Percentiles rank a stretch among this genome's conserved stretches.
Conservation (phyloP, 2,888 invertebrate species). For the Antheraea yamamai region DNA sequence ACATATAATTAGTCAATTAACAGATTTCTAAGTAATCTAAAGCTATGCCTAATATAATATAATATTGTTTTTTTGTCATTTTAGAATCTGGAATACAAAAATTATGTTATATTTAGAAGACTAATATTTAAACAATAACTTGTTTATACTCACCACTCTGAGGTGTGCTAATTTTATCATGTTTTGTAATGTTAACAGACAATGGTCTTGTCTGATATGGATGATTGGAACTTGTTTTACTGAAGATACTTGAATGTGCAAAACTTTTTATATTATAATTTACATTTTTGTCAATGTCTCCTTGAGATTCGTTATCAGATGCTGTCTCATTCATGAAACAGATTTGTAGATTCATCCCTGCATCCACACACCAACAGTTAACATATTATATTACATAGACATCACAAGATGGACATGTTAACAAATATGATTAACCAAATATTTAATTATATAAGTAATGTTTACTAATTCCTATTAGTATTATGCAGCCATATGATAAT, state of each 20-base stretch:
- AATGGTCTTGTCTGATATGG: conserved; percentile 77
- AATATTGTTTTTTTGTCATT: background rate
- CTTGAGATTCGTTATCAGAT: conserved; percentile 91
- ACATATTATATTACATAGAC: conserved; percentile 1
- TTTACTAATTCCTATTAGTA: background rate
- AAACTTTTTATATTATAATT: conserved; percentile 65
- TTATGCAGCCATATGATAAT: background rate
- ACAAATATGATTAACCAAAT: background rate
- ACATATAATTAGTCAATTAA: background rate
- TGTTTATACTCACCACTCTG: conserved; percentile 68
- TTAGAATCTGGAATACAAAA: background rate
- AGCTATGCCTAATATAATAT: background rate
- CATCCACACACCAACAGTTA: conserved; percentile 31
- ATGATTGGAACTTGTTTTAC: conserved; percentile 72
- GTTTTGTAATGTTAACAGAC: conserved; percentile 73
- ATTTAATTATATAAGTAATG: background rate
- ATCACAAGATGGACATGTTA: background rate
- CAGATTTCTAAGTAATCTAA: background rate
- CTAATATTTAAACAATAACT: background rate
- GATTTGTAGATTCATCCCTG: conserved; percentile 96
- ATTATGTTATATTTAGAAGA: background rate
- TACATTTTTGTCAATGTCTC: conserved; percentile 84
- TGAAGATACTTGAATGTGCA: conserved; percentile 70
- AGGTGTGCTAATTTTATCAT: conserved; percentile 68
- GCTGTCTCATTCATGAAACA: conserved; percentile 97